Percentiles rank a stretch among this genome's conserved stretches.
Evolutionary conservation across 2,113 vertebrate genomes (phyloP).

Genomic region (Crypturellus undulatus): DNA sequence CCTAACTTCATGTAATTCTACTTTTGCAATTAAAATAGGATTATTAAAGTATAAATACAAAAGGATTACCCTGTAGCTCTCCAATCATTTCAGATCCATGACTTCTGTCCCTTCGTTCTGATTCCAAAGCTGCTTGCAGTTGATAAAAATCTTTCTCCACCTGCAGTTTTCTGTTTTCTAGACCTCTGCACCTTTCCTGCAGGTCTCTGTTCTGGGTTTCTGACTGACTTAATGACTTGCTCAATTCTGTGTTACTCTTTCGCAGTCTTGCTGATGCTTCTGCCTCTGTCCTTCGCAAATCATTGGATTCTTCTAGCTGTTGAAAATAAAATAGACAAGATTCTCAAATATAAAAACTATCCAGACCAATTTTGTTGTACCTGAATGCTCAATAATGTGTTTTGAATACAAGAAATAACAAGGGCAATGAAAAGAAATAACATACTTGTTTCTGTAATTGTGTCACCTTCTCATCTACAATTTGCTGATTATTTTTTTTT

Average conservation of each 20-base stretch:
- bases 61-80: conserved; percentile 91
- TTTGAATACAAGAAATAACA: background rate
- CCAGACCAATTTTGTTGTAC: background rate
- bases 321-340: conserved; percentile 30
- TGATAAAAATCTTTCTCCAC: conserved; percentile 93
- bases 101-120: conserved; percentile 91
- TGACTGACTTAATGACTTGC: conserved; percentile 89
- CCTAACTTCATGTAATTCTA: background rate
- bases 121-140: conserved; percentile 92
- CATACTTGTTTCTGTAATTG: conserved; percentile 96
- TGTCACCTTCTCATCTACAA: conserved; percentile 91
- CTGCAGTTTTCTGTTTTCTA: conserved; percentile 85
- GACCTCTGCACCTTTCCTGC: conserved; percentile 89
- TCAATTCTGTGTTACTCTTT: conserved; percentile 94
- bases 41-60: background rate
- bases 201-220: conserved; percentile 93
- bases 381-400: background rate
- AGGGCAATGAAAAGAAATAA: conserved; percentile 46
- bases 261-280: conserved; percentile 93
- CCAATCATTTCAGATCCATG: conserved; percentile 96
- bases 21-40: background rate
- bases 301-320: conserved; percentile 95
- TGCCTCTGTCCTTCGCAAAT: conserved; percentile 92
- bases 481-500: conserved; percentile 93
- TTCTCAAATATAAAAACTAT: background rate